A percentile compares a stretch with the other conserved stretches of the same genome.
These are phyloP conservation scores for Hypocryptadius cinnamomeus DNA, from an alignment of 2,113 vertebrate species.

Conservation along the genomic window DNA sequence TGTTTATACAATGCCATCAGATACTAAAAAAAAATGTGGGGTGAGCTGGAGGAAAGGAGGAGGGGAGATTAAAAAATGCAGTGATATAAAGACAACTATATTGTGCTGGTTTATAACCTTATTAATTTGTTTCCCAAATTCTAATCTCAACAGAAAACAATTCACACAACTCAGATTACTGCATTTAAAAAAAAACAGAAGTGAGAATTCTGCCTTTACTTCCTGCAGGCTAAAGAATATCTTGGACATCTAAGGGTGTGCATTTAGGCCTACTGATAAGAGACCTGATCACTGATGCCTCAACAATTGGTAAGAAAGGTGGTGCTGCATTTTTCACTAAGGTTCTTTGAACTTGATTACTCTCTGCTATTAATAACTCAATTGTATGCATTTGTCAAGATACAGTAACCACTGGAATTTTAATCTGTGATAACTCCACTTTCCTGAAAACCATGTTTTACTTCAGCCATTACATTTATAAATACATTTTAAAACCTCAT, in stretches of 20 bases:
- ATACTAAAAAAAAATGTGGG: neutral
- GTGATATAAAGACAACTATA: neutral
- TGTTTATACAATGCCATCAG: neutral
- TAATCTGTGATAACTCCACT: neutral
- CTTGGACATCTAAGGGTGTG: neutral
- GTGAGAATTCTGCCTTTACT: accelerated
- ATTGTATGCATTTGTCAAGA: neutral
- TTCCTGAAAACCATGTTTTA: neutral
- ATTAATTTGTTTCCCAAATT: neutral
- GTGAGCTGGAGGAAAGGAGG: neutral
- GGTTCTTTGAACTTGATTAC: neutral
- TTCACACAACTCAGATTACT: neutral
- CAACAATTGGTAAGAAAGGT: neutral
- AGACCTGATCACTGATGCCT: neutral
- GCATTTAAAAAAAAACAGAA: neutral
- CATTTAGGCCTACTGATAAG: neutral
- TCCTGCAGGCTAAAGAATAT: neutral
- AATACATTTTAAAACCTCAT: neutral
- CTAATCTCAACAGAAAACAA: neutral
- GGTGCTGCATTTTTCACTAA: neutral
- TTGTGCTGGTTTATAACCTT: neutral
- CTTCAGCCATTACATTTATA: neutral
- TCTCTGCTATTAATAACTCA: neutral
- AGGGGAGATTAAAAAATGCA: neutral
- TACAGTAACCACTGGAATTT: neutral